Percentiles rank a stretch among this genome's conserved stretches.
These are phyloP conservation scores for Anguilla obscura DNA, from an alignment of 2,797 vertebrate species.

Conservation along the genomic window DNA sequence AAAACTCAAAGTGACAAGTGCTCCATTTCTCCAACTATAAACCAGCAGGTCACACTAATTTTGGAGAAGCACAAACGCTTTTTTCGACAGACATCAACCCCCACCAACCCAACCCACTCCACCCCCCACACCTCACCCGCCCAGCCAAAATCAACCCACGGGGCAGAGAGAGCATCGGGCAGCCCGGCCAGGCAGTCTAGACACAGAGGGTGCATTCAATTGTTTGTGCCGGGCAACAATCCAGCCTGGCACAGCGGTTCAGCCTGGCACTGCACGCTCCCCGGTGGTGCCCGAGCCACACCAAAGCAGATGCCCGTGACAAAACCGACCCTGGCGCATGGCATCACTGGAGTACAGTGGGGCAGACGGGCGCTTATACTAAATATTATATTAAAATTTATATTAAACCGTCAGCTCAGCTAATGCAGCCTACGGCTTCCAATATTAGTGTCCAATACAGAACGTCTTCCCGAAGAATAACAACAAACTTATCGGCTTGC, in stretches of 20 bases:
- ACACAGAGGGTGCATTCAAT: conserved; percentile 26
- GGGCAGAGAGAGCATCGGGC: background rate
- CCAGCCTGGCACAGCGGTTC: conserved; percentile 33
- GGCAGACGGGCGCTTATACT: no score
- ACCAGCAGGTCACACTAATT: background rate
- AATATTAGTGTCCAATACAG: background rate
- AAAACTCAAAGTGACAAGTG: background rate
- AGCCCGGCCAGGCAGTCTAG: conserved; percentile 33
- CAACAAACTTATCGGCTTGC: background rate
- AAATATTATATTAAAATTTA: no score
- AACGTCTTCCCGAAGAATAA: background rate
- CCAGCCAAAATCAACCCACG: background rate
- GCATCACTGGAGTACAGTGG: background rate
- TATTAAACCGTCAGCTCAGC: background rate
- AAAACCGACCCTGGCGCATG: conserved; percentile 5
- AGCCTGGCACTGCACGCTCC: conserved; percentile 24
- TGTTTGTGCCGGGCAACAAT: conserved; percentile 34
- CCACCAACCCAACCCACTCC: no score
- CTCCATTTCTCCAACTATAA: background rate
- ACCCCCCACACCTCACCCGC: background rate
- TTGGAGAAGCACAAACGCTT: background rate
- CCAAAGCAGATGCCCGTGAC: conserved; percentile 15
- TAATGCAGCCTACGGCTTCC: background rate
- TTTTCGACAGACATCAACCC: background rate
- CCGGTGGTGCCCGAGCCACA: background rate